These are phyloP conservation scores for Eucriotettix oculatus DNA, from an alignment of 2,888 invertebrate genomes.

Conservation along the genomic window DNA sequence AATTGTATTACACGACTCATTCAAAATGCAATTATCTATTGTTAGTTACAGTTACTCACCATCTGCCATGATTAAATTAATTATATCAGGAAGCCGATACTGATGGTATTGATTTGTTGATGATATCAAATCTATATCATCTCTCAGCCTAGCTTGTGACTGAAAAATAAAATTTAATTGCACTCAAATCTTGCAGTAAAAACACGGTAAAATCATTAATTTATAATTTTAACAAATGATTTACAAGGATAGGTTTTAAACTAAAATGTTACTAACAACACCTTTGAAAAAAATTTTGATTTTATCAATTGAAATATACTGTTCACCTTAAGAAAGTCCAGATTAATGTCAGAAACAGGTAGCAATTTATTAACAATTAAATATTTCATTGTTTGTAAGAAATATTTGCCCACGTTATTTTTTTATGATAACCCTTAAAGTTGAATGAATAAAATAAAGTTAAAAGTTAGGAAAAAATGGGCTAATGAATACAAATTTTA, in stretches of 20 bases:
- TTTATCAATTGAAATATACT: no score
- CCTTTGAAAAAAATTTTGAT: no score
- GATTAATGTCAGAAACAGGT: no score
- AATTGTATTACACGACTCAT: not conserved
- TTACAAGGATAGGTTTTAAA: not conserved
- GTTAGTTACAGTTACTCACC: conserved; percentile 16
- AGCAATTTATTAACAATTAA: no score
- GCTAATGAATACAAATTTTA: no score
- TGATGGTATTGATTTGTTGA: conserved; percentile 24
- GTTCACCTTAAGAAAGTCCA: no score
- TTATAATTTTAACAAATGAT: not conserved
- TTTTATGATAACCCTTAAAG: no score
- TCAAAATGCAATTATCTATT: not conserved
- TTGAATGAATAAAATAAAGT: no score
- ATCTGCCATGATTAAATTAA: conserved; percentile 21
- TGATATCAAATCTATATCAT: conserved; percentile 25
- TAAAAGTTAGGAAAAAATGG: no score
- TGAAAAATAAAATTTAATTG: conserved; percentile 8
- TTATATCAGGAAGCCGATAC: conserved; percentile 20
- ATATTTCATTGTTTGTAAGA: no score
- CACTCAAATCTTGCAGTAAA: no score
- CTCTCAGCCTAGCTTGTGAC: conserved; percentile 21
- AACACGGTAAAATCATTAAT: not conserved
- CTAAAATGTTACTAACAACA: not conserved
- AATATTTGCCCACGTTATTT: no score